Percentiles rank a stretch among this genome's conserved stretches.
These are phyloP conservation scores for Alloscopus bannaensis DNA, from an alignment of 2,888 invertebrate genomes.

Conservation along the genomic window DNA sequence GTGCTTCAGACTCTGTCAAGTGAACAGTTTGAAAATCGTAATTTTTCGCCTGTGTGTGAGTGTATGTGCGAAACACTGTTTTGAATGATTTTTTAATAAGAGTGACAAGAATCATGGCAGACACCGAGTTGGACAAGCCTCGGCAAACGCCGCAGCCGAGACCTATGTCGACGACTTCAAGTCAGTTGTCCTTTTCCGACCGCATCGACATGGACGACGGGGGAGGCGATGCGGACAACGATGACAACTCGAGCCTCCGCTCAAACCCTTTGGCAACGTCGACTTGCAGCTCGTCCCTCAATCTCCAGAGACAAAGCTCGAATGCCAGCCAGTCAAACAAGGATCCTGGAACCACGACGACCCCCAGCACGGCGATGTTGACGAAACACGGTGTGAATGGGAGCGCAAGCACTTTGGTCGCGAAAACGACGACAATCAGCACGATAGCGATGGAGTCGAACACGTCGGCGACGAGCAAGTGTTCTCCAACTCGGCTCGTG, in stretches of 20 bases:
- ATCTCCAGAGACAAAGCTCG: conserved; percentile 29
- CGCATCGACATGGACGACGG: conserved; percentile 57
- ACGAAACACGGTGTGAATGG: conserved; percentile 17
- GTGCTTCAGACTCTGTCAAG: too few relatives aligned
- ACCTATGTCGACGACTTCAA: conserved; percentile 64
- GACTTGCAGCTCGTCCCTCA: conserved; percentile 57
- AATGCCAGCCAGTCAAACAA: conserved; percentile 36
- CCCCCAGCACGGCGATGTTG: too few relatives aligned
- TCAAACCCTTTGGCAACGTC: conserved; percentile 40
- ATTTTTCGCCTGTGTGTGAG: too few relatives aligned
- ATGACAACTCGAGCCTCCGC: conserved; percentile 53
- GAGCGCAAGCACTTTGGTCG: not conserved
- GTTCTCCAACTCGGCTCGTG: conserved; percentile 81
- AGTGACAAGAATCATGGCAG: conserved; percentile 9
- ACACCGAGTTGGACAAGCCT: conserved; percentile 21
- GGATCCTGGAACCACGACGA: conserved; percentile 8
- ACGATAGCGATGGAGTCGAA: conserved; percentile 94
- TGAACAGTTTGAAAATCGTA: too few relatives aligned
- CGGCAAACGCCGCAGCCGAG: conserved; percentile 31
- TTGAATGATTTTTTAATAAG: not conserved
- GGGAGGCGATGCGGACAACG: conserved; percentile 61
- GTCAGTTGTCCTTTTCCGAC: conserved; percentile 62
- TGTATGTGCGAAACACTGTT: not conserved
- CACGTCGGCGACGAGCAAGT: conserved; percentile 77
- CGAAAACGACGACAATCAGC: conserved; percentile 86